Conservation (phyloP, 1,140 invertebrate genomes). For the Andricus grossulariae region DNA sequence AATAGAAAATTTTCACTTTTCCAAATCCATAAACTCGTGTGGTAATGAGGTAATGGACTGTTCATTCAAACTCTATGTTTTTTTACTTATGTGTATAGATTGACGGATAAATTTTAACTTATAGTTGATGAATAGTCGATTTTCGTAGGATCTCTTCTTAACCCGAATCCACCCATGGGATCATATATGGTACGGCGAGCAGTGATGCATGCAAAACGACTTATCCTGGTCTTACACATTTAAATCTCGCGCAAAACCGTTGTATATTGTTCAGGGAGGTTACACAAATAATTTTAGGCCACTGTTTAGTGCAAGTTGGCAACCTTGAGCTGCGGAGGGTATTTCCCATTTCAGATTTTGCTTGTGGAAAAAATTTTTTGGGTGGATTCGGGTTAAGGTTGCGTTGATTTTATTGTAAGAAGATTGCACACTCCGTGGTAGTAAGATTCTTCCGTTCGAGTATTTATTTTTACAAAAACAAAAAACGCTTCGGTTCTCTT, state of each 20-base stretch:
- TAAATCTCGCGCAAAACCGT: too few species aligned
- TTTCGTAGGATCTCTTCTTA: background rate
- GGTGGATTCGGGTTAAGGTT: too few species aligned
- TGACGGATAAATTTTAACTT: conserved; percentile 1
- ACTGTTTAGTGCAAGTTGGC: too few species aligned
- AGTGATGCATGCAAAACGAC: too few species aligned
- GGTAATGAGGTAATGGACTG: background rate
- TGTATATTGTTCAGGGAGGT: too few species aligned
- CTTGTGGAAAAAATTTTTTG: too few species aligned
- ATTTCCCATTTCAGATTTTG: too few species aligned
- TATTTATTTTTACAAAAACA: conserved; percentile 52
- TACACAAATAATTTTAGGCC: too few species aligned
- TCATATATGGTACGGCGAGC: too few species aligned
- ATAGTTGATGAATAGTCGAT: conserved; percentile 18
- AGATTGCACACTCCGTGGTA: background rate
- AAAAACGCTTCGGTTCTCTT: conserved; percentile 51
- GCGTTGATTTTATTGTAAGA: conserved; percentile 12
- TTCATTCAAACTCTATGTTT: conserved; percentile 21
- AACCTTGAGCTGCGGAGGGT: too few species aligned
- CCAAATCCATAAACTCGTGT: background rate
- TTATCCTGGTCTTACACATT: too few species aligned
- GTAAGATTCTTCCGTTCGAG: conserved; percentile 41
- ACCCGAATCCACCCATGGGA: too few species aligned
- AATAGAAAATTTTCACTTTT: background rate
- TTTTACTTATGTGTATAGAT: conserved; percentile 14